Percentiles rank a stretch among this genome's conserved stretches.
Evolutionary conservation across 2,113 vertebrate genomes (phyloP).

Genomic region (Galbula dea): DNA sequence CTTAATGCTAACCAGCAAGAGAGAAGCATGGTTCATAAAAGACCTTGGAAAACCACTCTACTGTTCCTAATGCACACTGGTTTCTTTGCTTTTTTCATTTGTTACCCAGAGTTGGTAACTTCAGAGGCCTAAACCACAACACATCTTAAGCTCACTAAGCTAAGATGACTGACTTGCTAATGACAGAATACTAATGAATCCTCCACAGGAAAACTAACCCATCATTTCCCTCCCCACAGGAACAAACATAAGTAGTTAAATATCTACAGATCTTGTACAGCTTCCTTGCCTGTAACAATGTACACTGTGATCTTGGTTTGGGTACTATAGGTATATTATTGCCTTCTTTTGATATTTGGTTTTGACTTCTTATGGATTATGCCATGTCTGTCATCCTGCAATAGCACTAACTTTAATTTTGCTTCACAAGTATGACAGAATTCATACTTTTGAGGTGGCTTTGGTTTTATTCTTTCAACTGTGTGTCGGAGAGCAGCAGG

Average conservation of each 20-base stretch:
- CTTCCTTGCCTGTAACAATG: background rate
- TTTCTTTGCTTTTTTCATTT: background rate
- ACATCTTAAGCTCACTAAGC: background rate
- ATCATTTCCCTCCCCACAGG: slow-evolving; percentile 1
- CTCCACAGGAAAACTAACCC: slow-evolving; percentile 19
- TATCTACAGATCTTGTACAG: background rate
- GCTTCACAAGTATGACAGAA: background rate
- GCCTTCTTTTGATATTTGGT: background rate
- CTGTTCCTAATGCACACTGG: background rate
- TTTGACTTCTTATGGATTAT: background rate
- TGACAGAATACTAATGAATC: slow-evolving; percentile 19
- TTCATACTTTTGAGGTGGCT: background rate
- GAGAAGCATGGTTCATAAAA: background rate
- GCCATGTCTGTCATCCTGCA: background rate
- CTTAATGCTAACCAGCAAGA: slow-evolving; percentile 3
- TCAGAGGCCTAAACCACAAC: slow-evolving; percentile 3
- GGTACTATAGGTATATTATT: background rate
- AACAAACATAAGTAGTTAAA: background rate
- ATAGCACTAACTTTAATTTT: background rate
- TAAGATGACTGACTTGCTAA: slow-evolving; percentile 10
- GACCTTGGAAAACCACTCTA: background rate
- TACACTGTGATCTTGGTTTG: background rate
- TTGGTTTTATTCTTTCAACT: background rate
- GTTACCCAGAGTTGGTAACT: background rate
- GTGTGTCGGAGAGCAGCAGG: background rate